Evolutionary conservation across 2,797 vertebrate genomes (phyloP).

Genomic region (Natrix natrix): DNA sequence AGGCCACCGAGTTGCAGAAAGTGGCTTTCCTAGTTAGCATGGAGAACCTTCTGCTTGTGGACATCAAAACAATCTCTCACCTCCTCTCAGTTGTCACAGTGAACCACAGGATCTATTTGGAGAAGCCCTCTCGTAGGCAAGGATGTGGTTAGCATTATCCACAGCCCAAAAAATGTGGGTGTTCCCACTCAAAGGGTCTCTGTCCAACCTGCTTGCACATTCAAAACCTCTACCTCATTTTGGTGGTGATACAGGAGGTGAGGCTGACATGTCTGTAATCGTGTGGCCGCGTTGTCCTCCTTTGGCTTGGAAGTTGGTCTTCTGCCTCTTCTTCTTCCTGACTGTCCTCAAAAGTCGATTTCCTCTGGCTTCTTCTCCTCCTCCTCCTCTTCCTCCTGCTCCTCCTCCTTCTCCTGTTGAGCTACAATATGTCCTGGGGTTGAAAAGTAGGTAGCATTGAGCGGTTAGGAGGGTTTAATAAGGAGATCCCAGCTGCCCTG

Average conservation of each 20-base stretch:
- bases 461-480: neutral
- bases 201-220: neutral
- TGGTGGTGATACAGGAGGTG: neutral
- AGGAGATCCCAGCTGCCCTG: neutral
- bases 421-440: accelerated
- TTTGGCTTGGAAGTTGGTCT: neutral
- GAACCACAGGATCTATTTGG: neutral
- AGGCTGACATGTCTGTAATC: neutral
- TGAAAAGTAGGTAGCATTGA: neutral
- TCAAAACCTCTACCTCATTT: neutral
- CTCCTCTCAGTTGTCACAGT: neutral
- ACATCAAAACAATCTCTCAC: neutral
- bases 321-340: neutral
- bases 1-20: neutral
- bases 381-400: too few relatives aligned
- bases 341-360: neutral
- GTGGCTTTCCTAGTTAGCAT: neutral
- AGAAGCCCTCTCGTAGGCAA: neutral
- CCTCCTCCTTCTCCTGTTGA: neutral
- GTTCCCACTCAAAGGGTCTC: neutral
- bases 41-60: neutral
- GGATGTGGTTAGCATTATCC: neutral
- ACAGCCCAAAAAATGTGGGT: neutral
- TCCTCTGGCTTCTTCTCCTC: neutral
- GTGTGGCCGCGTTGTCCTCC: neutral